Percentiles rank a stretch among this genome's conserved stretches.
Evolutionary conservation across 2,113 vertebrate species (phyloP).

Genomic region (Colossoma macropomum): DNA sequence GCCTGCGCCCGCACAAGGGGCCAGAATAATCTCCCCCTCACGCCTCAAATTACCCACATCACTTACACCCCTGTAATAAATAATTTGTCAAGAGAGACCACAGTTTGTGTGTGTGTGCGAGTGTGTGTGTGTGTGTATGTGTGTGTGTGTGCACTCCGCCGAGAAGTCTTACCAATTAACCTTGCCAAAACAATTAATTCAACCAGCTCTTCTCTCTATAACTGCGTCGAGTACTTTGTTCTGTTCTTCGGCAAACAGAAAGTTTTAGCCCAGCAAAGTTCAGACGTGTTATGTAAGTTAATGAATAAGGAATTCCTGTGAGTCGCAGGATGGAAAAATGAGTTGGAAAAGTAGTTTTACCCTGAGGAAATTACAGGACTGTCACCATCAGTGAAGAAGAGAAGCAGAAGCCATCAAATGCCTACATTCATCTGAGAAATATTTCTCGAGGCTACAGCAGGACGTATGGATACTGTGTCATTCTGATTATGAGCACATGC

Average conservation of each 20-base stretch:
- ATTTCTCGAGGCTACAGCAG: not conserved
- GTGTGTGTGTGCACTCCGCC: not conserved
- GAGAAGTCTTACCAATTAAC: constrained; percentile 5
- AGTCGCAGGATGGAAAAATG: not conserved
- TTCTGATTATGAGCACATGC: no score
- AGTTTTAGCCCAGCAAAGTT: not conserved
- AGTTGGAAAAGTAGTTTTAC: not conserved
- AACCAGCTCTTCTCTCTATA: not conserved
- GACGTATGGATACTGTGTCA: not conserved
- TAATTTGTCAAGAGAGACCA: not conserved
- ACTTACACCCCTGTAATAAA: constrained; percentile 32
- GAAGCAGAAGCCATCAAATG: not conserved
- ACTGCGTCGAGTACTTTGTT: not conserved
- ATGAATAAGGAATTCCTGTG: not conserved
- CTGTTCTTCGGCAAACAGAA: not conserved
- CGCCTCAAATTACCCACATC: constrained; percentile 19
- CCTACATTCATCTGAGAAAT: not conserved
- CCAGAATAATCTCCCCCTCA: constrained; percentile 13
- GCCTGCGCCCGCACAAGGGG: constrained; percentile 6
- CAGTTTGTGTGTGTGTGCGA: not conserved
- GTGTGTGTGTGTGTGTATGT: no score
- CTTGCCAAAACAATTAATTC: not conserved
- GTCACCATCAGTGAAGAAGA: not conserved
- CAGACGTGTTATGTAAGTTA: not conserved
- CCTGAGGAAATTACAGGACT: constrained; percentile 5